Evolutionary conservation across 2,888 invertebrate genomes (phyloP).

Genomic region (Psylliodes chrysocephalus): DNA sequence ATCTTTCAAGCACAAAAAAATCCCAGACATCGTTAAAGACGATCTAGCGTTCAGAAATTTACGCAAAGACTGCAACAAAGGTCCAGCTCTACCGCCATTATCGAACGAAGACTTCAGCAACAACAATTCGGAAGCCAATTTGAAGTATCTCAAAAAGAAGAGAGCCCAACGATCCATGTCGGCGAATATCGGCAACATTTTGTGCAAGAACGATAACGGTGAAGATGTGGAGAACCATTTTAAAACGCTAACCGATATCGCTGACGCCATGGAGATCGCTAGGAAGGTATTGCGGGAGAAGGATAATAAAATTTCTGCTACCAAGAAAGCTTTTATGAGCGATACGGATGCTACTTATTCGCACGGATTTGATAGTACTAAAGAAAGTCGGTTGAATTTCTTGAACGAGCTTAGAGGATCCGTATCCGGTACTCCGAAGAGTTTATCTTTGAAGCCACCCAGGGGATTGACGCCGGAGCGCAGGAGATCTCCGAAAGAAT

Average conservation of each 20-base stretch:
- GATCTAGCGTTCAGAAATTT: conserved; percentile 88
- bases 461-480: conserved; percentile 53
- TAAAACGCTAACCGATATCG: conserved; percentile 61
- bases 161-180: conserved; percentile 84
- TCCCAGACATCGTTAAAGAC: conserved; percentile 86
- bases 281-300: conserved; percentile 62
- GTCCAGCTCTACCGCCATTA: conserved; percentile 64
- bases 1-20: conserved; percentile 73
- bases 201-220: conserved; percentile 58
- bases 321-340: conserved; percentile 61
- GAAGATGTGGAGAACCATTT: conserved; percentile 50
- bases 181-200: conserved; percentile 83
- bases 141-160: conserved; percentile 74
- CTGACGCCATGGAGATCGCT: conserved; percentile 64
- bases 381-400: conserved; percentile 59
- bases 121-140: conserved; percentile 62
- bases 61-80: conserved; percentile 79
- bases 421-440: conserved; percentile 28
- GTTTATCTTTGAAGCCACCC: conserved; percentile 55
- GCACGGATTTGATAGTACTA: conserved; percentile 56
- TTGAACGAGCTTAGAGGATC: conserved; percentile 55
- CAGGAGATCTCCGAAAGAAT: conserved; percentile 53
- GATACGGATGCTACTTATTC: conserved; percentile 58
- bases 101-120: conserved; percentile 66
- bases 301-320: conserved; percentile 58